phyloP scores from a whole-genome alignment of 2,113 vertebrate species.

The Trichechus manatus region DNA sequence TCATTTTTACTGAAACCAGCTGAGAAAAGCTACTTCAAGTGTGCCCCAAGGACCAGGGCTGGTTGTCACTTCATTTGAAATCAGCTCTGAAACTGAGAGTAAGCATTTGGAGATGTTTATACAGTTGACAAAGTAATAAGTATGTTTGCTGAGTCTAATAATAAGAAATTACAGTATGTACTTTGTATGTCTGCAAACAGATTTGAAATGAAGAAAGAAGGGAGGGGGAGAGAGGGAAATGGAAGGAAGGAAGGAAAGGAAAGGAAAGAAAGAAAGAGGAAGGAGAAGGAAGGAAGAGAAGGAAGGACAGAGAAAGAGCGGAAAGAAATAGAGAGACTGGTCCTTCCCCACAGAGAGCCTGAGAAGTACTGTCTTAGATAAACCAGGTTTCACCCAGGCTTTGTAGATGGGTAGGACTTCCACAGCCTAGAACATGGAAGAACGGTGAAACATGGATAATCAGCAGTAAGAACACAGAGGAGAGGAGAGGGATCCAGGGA shows the following conservation, averaged over 20 bases:
- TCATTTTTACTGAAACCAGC: not conserved
- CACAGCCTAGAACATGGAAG: not conserved
- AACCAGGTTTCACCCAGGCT: not conserved
- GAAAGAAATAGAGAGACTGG: not conserved
- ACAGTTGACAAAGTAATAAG: constrained; percentile 14
- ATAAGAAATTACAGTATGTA: constrained; percentile 21
- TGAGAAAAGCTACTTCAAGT: constrained; percentile 34
- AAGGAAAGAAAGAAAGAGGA: no score
- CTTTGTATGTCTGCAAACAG: constrained; percentile 17
- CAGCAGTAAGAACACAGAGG: not conserved
- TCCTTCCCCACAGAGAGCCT: not conserved
- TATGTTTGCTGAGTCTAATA: not conserved
- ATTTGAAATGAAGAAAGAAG: not conserved
- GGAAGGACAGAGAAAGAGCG: not conserved
- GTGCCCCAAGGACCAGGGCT: not conserved
- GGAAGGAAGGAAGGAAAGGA: no score
- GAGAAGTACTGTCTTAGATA: not conserved
- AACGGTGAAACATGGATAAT: accelerated
- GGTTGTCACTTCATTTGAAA: not conserved
- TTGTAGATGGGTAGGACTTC: not conserved
- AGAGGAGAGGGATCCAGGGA: not conserved
- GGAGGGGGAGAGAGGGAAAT: no score
- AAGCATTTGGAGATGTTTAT: not conserved
- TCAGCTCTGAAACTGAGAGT: not conserved
- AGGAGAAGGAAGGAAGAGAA: not conserved